These are phyloP conservation scores for Rattus norvegicus DNA, from an alignment of 2,113 vertebrate genomes.

Conservation along the genomic window DNA sequence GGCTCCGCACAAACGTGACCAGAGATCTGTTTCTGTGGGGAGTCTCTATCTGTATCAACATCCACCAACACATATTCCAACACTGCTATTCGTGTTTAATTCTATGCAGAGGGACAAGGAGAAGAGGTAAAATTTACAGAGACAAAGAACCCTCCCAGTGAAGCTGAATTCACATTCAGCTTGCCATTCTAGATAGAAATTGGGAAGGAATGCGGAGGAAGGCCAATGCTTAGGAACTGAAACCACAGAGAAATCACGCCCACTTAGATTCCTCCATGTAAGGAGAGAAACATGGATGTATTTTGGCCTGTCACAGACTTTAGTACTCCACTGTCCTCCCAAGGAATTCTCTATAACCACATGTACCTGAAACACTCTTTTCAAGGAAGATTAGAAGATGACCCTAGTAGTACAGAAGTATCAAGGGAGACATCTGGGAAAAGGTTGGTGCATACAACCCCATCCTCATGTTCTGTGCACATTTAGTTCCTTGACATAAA, in stretches of 20 bases:
- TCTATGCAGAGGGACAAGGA: background rate
- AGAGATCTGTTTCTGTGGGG: background rate
- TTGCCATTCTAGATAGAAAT: background rate
- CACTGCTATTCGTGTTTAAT: background rate
- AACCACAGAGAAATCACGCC: background rate
- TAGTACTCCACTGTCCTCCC: background rate
- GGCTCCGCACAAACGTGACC: background rate
- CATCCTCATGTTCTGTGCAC: background rate
- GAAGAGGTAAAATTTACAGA: background rate
- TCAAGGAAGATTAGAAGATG: background rate
- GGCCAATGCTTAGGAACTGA: background rate
- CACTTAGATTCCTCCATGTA: too few species aligned
- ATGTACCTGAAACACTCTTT: background rate
- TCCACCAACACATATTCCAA: background rate
- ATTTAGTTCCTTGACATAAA: background rate
- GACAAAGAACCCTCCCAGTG: too few species aligned
- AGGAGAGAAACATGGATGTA: background rate
- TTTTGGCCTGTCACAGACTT: background rate
- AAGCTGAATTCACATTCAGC: background rate
- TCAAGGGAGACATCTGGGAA: background rate
- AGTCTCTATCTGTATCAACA: background rate
- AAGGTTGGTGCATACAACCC: background rate
- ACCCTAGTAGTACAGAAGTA: too few species aligned
- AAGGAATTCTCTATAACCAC: background rate
- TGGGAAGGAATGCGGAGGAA: background rate